A percentile compares a stretch with the other conserved stretches of the same genome.
Conservation (phyloP, 2,797 vertebrate species). For the Pseudochaenichthys georgianus region DNA sequence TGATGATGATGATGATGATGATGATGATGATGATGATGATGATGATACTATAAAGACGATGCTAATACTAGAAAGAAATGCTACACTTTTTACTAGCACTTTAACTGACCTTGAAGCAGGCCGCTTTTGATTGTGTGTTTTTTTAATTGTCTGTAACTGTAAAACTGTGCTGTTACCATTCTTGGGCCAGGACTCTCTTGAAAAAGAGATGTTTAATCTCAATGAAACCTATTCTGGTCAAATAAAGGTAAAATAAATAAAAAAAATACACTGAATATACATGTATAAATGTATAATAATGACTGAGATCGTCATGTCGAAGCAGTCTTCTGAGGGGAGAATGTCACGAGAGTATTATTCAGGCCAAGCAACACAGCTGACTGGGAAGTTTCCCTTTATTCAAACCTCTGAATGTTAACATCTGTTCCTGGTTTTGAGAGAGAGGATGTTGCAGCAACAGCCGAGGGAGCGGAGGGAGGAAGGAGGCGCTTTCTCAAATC, state of each 20-base stretch:
- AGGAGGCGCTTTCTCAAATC: slow-evolving; percentile 62
- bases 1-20: neutral
- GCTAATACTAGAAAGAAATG: neutral
- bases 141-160: too few relatives aligned
- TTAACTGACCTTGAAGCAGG: too few relatives aligned
- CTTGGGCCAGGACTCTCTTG: too few relatives aligned
- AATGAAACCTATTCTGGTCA: too few relatives aligned
- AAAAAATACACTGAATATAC: neutral
- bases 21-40: neutral
- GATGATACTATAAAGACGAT: neutral
- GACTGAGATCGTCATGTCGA: neutral
- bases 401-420: slow-evolving; percentile 57
- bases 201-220: too few relatives aligned
- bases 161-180: too few relatives aligned
- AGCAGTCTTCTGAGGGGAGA: neutral
- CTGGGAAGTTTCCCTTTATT: slow-evolving; percentile 31
- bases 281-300: neutral
- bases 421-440: slow-evolving; percentile 81
- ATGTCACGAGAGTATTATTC: neutral
- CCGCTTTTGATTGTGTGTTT: too few relatives aligned
- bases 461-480: slow-evolving; percentile 34
- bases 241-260: too few relatives aligned
- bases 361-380: slow-evolving; percentile 21
- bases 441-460: slow-evolving; percentile 77
- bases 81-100: too few relatives aligned